Conservation (phyloP, 2,113 vertebrate genomes). For the Chloropsis cyanopogon region DNA sequence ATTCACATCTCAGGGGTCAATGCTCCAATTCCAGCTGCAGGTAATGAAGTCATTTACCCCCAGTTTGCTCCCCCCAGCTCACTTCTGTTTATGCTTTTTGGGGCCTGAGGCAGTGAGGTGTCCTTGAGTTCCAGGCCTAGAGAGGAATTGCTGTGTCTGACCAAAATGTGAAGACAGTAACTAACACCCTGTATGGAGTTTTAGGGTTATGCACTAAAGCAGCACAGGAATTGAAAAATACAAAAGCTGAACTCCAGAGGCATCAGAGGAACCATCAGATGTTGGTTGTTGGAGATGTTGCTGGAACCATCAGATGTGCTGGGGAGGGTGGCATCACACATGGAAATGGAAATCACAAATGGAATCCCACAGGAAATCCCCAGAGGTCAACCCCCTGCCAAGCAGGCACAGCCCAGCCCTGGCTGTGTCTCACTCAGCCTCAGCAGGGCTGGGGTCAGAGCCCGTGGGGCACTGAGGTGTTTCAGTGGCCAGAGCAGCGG, state of each 20-base stretch:
- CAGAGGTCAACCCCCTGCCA: background rate
- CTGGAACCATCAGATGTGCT: background rate
- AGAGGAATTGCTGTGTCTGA: background rate
- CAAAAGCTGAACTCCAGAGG: background rate
- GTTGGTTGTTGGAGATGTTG: too few relatives aligned
- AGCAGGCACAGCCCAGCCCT: background rate
- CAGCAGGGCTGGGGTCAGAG: background rate
- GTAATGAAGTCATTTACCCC: background rate
- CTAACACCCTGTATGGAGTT: background rate
- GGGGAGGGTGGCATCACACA: background rate
- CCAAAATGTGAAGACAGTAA: background rate
- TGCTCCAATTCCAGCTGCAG: background rate
- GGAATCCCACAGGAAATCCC: background rate
- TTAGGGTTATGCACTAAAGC: fast-evolving
- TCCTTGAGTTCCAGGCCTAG: background rate
- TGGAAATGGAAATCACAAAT: background rate
- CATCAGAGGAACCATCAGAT: background rate
- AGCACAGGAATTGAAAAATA: background rate
- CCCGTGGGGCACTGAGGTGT: background rate
- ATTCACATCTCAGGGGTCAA: background rate
- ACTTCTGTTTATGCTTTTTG: fast-evolving
- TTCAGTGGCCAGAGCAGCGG: background rate
- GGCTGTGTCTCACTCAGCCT: background rate
- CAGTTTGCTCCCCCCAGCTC: background rate
- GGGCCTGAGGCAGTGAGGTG: background rate